Base-by-base conservation (phyloP, 2,113 vertebrate species). In the Otus sunia region DNA sequence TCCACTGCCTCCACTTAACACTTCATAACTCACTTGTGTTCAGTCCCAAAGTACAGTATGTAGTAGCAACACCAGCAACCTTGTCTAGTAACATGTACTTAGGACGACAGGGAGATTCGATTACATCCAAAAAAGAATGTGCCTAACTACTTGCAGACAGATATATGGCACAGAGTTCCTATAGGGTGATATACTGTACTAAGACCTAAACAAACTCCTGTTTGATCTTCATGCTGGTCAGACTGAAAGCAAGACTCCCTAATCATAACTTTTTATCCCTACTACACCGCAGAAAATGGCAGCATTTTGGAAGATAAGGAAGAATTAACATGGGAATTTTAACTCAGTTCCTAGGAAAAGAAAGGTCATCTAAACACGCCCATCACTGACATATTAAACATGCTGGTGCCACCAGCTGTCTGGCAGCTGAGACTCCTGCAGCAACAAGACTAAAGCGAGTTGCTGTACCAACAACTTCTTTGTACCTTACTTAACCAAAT, bases 141-240 rank as follows among this genome's bases (percentile, higher is more conserved):
- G 93, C 91, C 90, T 96, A 97, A 97, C 94, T 97, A 93, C 89
- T 92, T 97, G 95, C 92, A 94, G 95, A 97, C 96, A 96, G 97
- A 96, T 87, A 74, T 85, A 97, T 96, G 95, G 94, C 97, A 95
- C 87, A 23, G 87, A 94, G 89, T 7, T 95, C 77, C 94, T 79
- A 7, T 0, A 50, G 50, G 82, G 58, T 15, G 62, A 91, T 64
- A 68, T 22, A 56, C 36, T 12, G 90, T 73, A 85, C 59, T 5
- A 9, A 79, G 74, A 78, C 74, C 71, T 37, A 94, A 87, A 66
- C 58, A 88, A 91, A 92, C 67, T 82, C 71, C 89, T 0, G 1
- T 76, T 82, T 87, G 77, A 91, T 87, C 86, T 66, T 45, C 30
- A 4, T 2, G 5, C 21, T 0, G 0, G 16, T 45, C 73, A 47